These are phyloP conservation scores for Furcula furcula DNA, from an alignment of 2,888 invertebrate species.

Conservation along the genomic window DNA sequence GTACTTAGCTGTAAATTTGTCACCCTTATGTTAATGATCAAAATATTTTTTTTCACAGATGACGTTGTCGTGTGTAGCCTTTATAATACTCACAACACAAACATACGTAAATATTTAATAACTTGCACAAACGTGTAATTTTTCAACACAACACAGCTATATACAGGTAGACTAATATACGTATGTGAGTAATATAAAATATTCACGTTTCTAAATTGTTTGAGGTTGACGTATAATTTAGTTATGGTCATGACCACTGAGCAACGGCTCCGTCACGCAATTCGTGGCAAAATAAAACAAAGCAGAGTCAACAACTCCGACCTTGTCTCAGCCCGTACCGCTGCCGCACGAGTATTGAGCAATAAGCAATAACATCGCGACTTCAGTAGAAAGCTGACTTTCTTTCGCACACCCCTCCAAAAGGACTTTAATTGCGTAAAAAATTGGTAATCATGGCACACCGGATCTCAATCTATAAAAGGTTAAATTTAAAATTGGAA, in stretches of 20 bases:
- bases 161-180: no score
- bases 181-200: no score
- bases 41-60: no score
- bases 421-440: constrained; percentile 31
- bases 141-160: no score
- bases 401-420: constrained; percentile 39
- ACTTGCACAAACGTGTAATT: no score
- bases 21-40: no score
- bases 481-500: constrained; percentile 8
- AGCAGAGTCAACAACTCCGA: constrained; percentile 48
- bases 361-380: constrained; percentile 31
- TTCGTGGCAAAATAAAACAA: constrained; percentile 47
- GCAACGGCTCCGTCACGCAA: constrained; percentile 24
- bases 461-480: constrained; percentile 3
- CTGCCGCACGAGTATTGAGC: constrained; percentile 20
- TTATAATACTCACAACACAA: no score
- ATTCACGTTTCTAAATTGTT: constrained; percentile 28
- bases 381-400: constrained; percentile 58
- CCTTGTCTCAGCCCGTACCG: constrained; percentile 38
- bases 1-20: no score
- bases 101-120: no score
- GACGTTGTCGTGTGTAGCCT: no score
- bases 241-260: constrained; percentile 44
- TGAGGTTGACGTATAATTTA: constrained; percentile 31
- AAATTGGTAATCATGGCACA: constrained; percentile 16